Percentiles rank a stretch among this genome's conserved stretches.
Conservation (phyloP, 2,888 invertebrate species). For the Cotesia congregata region DNA sequence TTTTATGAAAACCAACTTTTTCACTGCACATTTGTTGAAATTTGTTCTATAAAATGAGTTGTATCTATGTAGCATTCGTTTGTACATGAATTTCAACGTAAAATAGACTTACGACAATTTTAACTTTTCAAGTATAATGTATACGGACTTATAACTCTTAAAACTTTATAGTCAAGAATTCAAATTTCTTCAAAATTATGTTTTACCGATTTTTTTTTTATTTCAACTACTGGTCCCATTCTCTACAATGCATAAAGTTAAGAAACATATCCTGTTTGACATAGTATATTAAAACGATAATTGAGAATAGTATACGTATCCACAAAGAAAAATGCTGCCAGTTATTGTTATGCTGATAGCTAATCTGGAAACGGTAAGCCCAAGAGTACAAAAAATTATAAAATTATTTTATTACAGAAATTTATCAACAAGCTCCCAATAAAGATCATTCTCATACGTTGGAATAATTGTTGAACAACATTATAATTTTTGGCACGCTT, state of each 20-base stretch:
- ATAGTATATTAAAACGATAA: too few species aligned
- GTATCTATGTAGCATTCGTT: not conserved
- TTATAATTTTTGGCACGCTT: too few species aligned
- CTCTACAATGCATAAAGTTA: not conserved
- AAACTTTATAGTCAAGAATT: not conserved
- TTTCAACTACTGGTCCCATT: not conserved
- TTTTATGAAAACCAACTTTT: not conserved
- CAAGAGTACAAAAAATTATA: too few species aligned
- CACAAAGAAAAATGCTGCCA: too few species aligned
- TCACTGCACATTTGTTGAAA: not conserved
- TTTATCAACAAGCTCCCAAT: too few species aligned
- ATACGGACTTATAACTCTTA: not conserved
- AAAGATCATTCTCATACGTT: too few species aligned
- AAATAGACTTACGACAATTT: not conserved
- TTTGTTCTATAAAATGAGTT: not conserved
- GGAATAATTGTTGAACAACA: too few species aligned
- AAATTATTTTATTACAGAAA: too few species aligned
- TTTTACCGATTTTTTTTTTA: not conserved
- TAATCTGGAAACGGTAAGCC: too few species aligned
- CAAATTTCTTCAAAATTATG: not conserved
- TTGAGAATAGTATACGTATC: too few species aligned
- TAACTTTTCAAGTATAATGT: not conserved
- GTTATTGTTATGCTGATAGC: too few species aligned
- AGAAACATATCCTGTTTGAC: too few species aligned
- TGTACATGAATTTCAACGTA: not conserved